These are phyloP conservation scores for Matsumurasca onukii DNA, from an alignment of 1,140 invertebrate species.

Conservation along the genomic window DNA sequence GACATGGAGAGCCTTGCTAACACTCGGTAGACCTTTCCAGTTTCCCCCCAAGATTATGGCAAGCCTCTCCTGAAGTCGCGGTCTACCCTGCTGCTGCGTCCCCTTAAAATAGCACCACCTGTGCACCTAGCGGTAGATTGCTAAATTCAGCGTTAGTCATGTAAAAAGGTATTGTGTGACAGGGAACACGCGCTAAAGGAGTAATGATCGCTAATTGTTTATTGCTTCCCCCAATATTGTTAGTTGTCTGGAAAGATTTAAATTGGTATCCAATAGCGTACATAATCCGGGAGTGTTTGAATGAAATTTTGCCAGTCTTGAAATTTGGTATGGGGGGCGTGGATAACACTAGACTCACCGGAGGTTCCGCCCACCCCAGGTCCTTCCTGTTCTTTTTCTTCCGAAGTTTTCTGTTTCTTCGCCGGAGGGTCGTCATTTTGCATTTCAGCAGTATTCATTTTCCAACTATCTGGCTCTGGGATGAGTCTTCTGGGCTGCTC, in stretches of 20 bases:
- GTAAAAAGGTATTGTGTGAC: not conserved
- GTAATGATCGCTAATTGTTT: not conserved
- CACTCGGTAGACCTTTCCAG: no score
- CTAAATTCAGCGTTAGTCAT: not conserved
- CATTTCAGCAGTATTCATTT: not conserved
- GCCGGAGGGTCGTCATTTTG: no score
- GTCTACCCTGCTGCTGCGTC: no score
- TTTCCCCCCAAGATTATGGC: no score
- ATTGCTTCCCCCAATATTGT: not conserved
- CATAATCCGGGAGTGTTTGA: not conserved
- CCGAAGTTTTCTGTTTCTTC: not conserved
- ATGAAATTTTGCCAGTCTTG: not conserved
- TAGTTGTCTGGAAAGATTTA: not conserved
- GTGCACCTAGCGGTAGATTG: conserved; percentile 1
- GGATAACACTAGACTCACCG: not conserved
- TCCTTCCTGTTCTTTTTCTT: not conserved
- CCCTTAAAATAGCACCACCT: no score
- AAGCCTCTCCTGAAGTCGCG: no score
- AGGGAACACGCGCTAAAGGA: not conserved
- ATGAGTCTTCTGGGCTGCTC: not conserved
- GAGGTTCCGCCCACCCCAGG: not conserved
- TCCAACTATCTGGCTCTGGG: not conserved
- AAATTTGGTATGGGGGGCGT: not conserved
- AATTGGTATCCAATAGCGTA: not conserved
- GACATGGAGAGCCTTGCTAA: no score